These are phyloP conservation scores for Mastacembelus armatus DNA, from an alignment of 2,797 vertebrate species.

Conservation along the genomic window DNA sequence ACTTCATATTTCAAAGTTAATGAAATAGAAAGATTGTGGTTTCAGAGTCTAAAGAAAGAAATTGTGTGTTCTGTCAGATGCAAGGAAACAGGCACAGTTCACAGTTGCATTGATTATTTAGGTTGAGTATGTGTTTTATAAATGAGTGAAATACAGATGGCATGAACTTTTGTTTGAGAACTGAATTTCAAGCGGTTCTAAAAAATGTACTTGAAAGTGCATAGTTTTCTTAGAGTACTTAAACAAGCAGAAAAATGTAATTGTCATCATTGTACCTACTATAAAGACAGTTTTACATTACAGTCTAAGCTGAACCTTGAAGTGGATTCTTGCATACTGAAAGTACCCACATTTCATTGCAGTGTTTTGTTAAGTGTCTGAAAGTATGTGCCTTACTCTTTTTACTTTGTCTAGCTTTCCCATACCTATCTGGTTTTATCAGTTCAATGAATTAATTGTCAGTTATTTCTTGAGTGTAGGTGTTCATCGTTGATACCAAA, in stretches of 20 bases:
- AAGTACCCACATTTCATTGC: slow-evolving; percentile 14
- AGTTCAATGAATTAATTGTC: too few species aligned
- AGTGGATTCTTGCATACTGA: slow-evolving; percentile 6
- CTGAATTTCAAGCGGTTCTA: slow-evolving; percentile 4
- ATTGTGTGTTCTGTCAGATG: background rate
- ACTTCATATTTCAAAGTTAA: slow-evolving; percentile 6
- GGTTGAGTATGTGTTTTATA: background rate
- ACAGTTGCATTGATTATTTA: background rate
- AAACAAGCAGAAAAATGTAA: slow-evolving; percentile 16
- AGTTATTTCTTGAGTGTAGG: too few species aligned
- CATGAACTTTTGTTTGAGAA: background rate
- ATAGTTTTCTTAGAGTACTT: background rate
- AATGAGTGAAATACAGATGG: slow-evolving; percentile 2
- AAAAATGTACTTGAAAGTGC: slow-evolving; percentile 16
- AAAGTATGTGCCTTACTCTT: background rate
- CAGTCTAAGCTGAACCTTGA: slow-evolving; percentile 19
- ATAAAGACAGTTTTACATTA: background rate
- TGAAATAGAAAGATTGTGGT: background rate
- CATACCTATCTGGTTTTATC: too few species aligned
- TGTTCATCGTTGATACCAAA: background rate
- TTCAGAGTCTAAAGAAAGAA: slow-evolving; percentile 6
- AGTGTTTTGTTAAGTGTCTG: slow-evolving; percentile 8
- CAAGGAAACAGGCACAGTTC: background rate
- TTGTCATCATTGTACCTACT: background rate
- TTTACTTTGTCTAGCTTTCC: background rate